Evolutionary conservation across 1,140 invertebrate genomes (phyloP).

Genomic region (Drosophila kanapiae): DNA sequence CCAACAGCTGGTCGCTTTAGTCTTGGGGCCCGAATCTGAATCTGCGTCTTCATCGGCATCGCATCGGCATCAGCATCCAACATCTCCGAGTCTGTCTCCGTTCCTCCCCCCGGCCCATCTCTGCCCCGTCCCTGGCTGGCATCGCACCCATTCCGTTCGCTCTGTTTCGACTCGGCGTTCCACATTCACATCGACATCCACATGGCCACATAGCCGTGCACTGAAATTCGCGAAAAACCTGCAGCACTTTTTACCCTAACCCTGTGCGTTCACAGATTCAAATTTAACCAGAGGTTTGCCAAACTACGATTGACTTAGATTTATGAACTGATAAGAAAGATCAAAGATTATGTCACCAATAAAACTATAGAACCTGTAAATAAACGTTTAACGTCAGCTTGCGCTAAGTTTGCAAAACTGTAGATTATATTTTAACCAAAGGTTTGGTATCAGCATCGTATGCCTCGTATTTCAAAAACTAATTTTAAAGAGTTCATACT

Average conservation of each 20-base stretch:
- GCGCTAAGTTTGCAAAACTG: neutral
- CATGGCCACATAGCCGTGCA: conserved; percentile 33
- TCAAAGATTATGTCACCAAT: too few species aligned
- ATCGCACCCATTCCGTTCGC: conserved; percentile 49
- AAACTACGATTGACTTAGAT: neutral
- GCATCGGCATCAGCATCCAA: conserved; percentile 41
- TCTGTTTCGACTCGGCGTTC: conserved; percentile 48
- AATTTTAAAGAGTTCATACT: neutral
- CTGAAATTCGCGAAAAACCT: conserved; percentile 32
- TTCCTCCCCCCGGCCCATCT: conserved; percentile 3
- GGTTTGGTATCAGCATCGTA: neutral
- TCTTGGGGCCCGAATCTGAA: conserved; percentile 45
- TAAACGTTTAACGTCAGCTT: too few species aligned
- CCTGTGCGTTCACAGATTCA: neutral
- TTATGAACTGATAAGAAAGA: too few species aligned
- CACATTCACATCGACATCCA: conserved; percentile 45
- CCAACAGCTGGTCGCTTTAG: conserved; percentile 49
- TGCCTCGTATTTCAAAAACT: neutral
- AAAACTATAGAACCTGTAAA: too few species aligned
- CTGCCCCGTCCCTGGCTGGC: conserved; percentile 31
- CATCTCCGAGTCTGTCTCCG: conserved; percentile 26
- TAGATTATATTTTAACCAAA: neutral
- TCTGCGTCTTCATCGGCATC: conserved; percentile 44
- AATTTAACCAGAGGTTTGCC: conserved; percentile 4
- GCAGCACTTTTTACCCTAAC: conserved; percentile 21